Evolutionary conservation across 2,113 vertebrate genomes (phyloP).

Genomic region (Phyllostomus hastatus): DNA sequence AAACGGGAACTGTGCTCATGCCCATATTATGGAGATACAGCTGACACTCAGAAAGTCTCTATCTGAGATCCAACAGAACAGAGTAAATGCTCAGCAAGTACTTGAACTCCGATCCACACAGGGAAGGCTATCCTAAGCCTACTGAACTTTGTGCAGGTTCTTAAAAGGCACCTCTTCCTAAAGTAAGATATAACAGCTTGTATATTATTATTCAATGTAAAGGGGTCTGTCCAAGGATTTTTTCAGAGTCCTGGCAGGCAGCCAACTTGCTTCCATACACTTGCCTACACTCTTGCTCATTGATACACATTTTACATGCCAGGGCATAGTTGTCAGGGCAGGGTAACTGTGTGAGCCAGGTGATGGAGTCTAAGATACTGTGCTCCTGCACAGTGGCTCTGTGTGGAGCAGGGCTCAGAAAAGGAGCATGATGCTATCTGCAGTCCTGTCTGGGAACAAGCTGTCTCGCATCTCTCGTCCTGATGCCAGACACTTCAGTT

Average conservation of each 20-base stretch:
- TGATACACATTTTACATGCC: neutral
- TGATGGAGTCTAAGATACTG: too few relatives aligned
- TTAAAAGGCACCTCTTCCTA: neutral
- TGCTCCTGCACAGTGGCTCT: too few relatives aligned
- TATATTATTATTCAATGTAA: neutral
- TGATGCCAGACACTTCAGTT: too few relatives aligned
- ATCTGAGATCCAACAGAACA: neutral
- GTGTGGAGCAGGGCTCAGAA: too few relatives aligned
- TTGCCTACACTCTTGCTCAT: neutral
- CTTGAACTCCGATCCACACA: neutral
- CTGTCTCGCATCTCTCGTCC: too few relatives aligned
- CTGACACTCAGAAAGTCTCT: neutral
- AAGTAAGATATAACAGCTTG: neutral
- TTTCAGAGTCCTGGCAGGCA: neutral
- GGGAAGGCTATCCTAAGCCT: neutral
- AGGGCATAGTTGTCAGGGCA: too few relatives aligned
- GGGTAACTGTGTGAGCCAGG: too few relatives aligned
- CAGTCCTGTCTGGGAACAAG: too few relatives aligned
- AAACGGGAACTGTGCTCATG: rapidly evolving
- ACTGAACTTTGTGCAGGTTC: neutral
- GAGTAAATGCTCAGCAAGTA: neutral
- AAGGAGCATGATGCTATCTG: too few relatives aligned
- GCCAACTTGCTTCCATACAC: neutral
- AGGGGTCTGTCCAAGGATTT: neutral
- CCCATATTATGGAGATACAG: neutral